These are phyloP conservation scores for Galeopterus variegatus DNA, from an alignment of 2,113 vertebrate species.

Conservation along the genomic window DNA sequence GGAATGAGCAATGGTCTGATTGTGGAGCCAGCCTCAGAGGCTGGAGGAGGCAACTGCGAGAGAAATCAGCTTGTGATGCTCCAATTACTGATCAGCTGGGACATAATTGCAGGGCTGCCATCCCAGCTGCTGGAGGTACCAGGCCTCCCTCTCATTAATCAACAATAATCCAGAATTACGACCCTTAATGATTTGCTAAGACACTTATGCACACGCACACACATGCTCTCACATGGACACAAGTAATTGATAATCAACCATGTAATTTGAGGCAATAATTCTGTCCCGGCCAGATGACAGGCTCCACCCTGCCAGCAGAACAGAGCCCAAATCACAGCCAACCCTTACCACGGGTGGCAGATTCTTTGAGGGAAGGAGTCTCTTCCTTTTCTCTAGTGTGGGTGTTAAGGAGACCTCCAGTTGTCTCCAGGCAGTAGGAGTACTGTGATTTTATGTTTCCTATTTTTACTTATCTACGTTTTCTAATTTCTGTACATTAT, in stretches of 20 bases:
- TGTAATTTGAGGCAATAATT: conserved; percentile 86
- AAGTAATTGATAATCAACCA: conserved; percentile 86
- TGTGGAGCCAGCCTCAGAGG: conserved; percentile 65
- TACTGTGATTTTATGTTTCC: not conserved
- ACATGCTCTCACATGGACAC: conserved; percentile 79
- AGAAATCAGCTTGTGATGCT: conserved; percentile 80
- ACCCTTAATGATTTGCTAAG: conserved; percentile 86
- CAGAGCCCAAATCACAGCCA: not conserved
- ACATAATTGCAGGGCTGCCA: conserved; percentile 83
- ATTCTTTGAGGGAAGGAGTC: not conserved
- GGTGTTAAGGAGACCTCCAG: not conserved
- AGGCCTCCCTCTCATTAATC: conserved; percentile 86
- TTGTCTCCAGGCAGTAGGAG: not conserved
- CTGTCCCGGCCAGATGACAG: conserved; percentile 78
- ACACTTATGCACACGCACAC: conserved; percentile 83
- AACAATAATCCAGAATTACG: conserved; percentile 85
- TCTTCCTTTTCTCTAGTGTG: not conserved
- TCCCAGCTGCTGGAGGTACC: conserved; percentile 78
- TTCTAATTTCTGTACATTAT: not conserved
- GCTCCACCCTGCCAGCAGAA: conserved; percentile 65
- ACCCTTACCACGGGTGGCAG: not conserved
- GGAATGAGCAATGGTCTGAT: conserved; percentile 73
- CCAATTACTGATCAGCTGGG: conserved; percentile 86
- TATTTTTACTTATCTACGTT: not conserved
- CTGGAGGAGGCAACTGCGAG: conserved; percentile 67